These are phyloP conservation scores for Astreopora myriophthalma DNA, from an alignment of 64 coral and sea anemone species.

Conservation along the genomic window DNA sequence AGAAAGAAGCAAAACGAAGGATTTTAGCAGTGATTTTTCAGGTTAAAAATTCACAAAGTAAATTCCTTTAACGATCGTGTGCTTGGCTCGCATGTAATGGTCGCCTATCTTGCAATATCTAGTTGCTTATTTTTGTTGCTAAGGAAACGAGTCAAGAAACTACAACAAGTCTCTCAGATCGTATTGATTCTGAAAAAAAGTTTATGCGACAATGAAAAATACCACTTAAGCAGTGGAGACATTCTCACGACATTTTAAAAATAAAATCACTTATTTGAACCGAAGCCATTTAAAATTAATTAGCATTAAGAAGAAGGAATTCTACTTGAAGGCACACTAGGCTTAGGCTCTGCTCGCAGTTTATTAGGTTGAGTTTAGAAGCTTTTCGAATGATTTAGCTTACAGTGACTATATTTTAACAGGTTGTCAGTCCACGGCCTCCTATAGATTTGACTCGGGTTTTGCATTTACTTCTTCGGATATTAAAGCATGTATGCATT, in stretches of 20 bases:
- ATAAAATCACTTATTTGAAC: neutral
- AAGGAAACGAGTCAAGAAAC: constrained; percentile 6
- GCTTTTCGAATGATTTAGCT: too few species aligned
- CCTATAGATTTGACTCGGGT: neutral
- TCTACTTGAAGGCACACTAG: neutral
- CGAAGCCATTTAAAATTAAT: neutral
- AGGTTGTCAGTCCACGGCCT: neutral
- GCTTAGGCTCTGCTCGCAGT: too few species aligned
- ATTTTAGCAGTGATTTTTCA: too few species aligned
- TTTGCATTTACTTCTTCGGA: neutral
- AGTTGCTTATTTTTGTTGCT: constrained; percentile 14
- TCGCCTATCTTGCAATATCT: neutral
- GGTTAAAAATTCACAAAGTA: too few species aligned
- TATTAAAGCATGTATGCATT: neutral
- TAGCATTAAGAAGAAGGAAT: too few species aligned
- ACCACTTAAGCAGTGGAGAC: neutral
- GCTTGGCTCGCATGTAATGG: neutral
- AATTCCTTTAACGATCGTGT: too few species aligned
- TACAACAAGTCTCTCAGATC: neutral
- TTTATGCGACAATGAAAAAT: neutral
- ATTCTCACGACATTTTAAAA: constrained; percentile 23
- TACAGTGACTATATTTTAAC: neutral
- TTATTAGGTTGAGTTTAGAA: too few species aligned
- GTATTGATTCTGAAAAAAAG: neutral
- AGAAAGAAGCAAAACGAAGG: too few species aligned